Conservation (phyloP, 2,888 invertebrate species). For the Leptinotarsa rubiginosa region DNA sequence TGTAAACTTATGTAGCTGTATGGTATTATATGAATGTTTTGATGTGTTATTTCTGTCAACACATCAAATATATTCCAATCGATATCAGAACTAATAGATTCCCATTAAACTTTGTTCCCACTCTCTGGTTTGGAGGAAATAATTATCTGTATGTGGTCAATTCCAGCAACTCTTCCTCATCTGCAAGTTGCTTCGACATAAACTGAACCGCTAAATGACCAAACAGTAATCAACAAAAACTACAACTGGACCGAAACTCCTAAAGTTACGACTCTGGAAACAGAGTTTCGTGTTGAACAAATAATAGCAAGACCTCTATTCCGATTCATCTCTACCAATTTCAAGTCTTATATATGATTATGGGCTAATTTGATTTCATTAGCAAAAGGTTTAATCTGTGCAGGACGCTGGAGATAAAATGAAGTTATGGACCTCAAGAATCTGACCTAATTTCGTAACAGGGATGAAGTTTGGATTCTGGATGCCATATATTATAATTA, state of each 20-base stretch:
- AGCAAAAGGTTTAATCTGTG: background rate
- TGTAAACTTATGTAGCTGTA: too few species aligned
- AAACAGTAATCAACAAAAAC: background rate
- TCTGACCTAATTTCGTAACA: background rate
- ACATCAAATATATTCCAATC: too few species aligned
- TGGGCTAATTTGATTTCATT: background rate
- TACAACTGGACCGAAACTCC: background rate
- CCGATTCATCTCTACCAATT: background rate
- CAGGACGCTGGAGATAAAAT: background rate
- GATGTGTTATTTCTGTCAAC: too few species aligned
- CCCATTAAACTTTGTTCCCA: too few species aligned
- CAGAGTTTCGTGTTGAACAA: background rate
- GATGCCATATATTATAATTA: too few species aligned
- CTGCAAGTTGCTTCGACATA: background rate
- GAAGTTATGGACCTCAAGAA: background rate
- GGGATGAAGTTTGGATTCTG: background rate
- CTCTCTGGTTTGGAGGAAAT: too few species aligned
- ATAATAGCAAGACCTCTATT: background rate
- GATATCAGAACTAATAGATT: too few species aligned
- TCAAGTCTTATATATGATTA: constrained; percentile 5
- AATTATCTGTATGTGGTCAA: too few species aligned
- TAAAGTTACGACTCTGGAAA: background rate
- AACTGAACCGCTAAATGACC: background rate
- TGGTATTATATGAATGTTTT: too few species aligned
- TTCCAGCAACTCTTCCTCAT: background rate